phyloP scores from a whole-genome alignment of 64 coral and sea anemone species.

The Pocillopora verrucosa region DNA sequence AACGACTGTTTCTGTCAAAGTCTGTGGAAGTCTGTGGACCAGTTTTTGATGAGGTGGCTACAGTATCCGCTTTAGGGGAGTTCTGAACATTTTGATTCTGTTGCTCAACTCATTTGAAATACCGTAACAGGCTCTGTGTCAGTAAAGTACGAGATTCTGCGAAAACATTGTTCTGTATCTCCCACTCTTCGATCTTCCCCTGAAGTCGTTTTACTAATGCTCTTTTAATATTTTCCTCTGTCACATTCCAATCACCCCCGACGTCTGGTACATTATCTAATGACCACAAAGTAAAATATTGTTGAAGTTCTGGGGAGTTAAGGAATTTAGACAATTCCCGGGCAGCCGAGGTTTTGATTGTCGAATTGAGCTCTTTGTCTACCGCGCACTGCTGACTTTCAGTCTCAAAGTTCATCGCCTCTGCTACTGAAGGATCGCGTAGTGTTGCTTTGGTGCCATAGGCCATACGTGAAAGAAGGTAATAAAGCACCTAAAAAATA shows the following conservation, averaged over 20 bases:
- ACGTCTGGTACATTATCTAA: constrained; percentile 24
- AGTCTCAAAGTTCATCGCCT: not conserved
- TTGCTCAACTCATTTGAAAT: constrained; percentile 4
- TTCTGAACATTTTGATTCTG: not conserved
- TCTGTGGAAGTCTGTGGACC: no score
- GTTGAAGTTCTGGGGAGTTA: not conserved
- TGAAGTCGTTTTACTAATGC: not conserved
- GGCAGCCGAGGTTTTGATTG: not conserved
- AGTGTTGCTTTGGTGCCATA: not conserved
- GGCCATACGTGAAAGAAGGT: not conserved
- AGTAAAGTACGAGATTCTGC: constrained; percentile 1
- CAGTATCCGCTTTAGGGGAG: not conserved
- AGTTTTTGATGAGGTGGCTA: no score
- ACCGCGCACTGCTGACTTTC: not conserved
- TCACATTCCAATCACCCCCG: constrained; percentile 8
- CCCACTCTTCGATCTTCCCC: constrained; percentile 16
- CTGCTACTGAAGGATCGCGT: no score
- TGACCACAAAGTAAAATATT: constrained; percentile 18
- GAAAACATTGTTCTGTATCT: constrained; percentile 10
- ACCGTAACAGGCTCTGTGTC: not conserved
- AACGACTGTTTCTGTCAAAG: not conserved
- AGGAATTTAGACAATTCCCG: not conserved
- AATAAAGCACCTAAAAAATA: not conserved
- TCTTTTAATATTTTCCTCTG: not conserved
- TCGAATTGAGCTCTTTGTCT: not conserved